A percentile compares a stretch with the other conserved stretches of the same genome.
phyloP scores from a whole-genome alignment of 2,888 invertebrate species.

The Lasioglossum villosulum region DNA sequence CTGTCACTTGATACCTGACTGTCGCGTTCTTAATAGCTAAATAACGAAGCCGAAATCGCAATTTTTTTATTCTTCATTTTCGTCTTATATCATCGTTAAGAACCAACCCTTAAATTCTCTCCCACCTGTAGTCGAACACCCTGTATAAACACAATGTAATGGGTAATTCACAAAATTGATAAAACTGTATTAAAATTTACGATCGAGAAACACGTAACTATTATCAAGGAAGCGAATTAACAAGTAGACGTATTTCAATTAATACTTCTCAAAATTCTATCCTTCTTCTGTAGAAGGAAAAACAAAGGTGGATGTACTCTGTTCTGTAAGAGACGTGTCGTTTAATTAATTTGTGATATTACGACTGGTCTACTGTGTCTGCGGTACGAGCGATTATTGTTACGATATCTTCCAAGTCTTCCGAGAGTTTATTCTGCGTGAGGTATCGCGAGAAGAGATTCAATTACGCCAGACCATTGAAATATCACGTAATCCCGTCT shows the following conservation, averaged over 20 bases:
- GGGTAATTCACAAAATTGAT: no score
- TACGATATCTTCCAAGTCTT: conserved; percentile 17
- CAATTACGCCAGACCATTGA: conserved; percentile 44
- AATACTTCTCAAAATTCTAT: not conserved
- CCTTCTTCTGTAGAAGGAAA: not conserved
- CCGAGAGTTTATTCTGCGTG: conserved; percentile 36
- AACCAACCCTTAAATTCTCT: no score
- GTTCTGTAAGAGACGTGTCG: not conserved
- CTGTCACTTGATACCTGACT: no score
- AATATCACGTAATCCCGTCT: conserved; percentile 51
- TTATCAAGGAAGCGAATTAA: no score
- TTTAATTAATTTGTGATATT: conserved; percentile 5
- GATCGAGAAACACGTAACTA: no score
- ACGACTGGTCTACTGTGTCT: not conserved
- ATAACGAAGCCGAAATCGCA: no score
- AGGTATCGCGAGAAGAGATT: conserved; percentile 29
- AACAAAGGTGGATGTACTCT: not conserved
- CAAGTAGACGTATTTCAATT: not conserved
- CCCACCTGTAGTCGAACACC: no score
- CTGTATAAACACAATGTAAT: no score
- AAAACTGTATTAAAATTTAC: no score
- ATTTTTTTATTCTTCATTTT: no score
- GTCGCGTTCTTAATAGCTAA: no score
- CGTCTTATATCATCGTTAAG: no score
- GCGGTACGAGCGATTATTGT: conserved; percentile 16